phyloP scores from a whole-genome alignment of 2,888 invertebrate species.

The Chrysina gloriosa region DNA sequence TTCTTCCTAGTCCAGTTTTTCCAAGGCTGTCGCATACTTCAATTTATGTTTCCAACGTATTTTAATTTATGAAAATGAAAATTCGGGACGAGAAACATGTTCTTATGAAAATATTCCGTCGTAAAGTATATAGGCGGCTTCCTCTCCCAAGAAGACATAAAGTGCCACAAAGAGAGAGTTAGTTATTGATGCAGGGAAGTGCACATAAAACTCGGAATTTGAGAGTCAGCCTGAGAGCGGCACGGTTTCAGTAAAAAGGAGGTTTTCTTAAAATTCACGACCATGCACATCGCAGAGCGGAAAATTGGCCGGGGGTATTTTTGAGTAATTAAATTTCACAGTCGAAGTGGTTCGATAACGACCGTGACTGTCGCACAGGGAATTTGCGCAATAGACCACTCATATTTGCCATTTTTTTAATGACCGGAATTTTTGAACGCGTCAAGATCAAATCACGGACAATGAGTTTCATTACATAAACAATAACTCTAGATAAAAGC shows the following conservation, averaged over 20 bases:
- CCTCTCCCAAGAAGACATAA: slow-evolving; percentile 21
- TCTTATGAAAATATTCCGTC: slow-evolving; percentile 16
- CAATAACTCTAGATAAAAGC: not conserved
- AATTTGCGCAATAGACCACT: not conserved
- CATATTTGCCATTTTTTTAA: not conserved
- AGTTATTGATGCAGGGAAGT: slow-evolving; percentile 37
- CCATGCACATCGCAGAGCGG: slow-evolving; percentile 21
- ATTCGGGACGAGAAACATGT: not conserved
- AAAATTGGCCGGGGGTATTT: slow-evolving; percentile 27
- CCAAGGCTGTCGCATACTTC: not conserved
- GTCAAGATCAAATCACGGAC: not conserved
- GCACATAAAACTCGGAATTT: slow-evolving; percentile 33
- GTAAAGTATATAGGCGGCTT: slow-evolving; percentile 25
- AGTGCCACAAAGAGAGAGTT: slow-evolving; percentile 34
- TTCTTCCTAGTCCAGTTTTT: not conserved
- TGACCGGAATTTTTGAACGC: not conserved
- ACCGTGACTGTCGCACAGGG: slow-evolving; percentile 8
- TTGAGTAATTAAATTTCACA: slow-evolving; percentile 38
- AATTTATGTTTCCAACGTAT: not conserved
- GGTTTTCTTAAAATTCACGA: slow-evolving; percentile 30
- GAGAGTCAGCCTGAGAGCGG: slow-evolving; percentile 18
- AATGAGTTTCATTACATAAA: not conserved
- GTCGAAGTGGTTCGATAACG: slow-evolving; percentile 27
- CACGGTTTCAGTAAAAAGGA: not conserved
- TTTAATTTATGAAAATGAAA: slow-evolving; percentile 32